Base-by-base conservation (phyloP, 2,797 vertebrate species). In the Leptoclinus maculatus region DNA sequence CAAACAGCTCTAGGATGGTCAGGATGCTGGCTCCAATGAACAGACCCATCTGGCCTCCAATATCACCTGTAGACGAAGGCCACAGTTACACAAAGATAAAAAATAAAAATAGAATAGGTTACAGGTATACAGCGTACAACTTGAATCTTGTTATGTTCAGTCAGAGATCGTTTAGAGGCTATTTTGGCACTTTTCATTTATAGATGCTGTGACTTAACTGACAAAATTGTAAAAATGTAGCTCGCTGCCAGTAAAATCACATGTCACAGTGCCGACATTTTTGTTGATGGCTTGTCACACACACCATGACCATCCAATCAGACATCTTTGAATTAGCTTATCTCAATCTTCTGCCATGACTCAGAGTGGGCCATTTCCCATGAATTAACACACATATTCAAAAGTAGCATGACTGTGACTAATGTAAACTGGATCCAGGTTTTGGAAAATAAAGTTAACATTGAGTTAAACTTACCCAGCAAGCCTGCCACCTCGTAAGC, bases 11-110 rank as follows among this genome's bases (percentile, higher is more conserved):
- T n/a, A 99, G 95, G 90, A 99, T 96, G 85, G 98, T 99, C 82
- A 99, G 96, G 94, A 99, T 97, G 94, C 98, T 99, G 90, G 98
- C 98, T 86, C 97, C 98, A 56, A 99, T 97, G 85, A 99, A 99
- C 56, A 99, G 87, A 83, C 97, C 97, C 98, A 99, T 99, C 94
- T 99, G 98, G 78, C 98, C 98, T 2, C 98, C 97, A 66, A 99
- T 98, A 77, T 99, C 98, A 91, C 98, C 97, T 98, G 86, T 5
- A 87, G 23, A 57, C 27, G 34, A 78, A 2, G 49, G 59, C 7
- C 21, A 66, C n/a, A 53, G 17, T 21, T 47, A 47, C 49, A 23
- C n/a, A 51, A 23, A 2, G 53, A 25, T n/a, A n/a, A n/a, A n/a
- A n/a, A n/a, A n/a, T n/a, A n/a, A 39, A 27, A 41, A 8, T 23